These are phyloP conservation scores for Elgaria multicarinata DNA, from an alignment of 2,113 vertebrate species.

Conservation along the genomic window DNA sequence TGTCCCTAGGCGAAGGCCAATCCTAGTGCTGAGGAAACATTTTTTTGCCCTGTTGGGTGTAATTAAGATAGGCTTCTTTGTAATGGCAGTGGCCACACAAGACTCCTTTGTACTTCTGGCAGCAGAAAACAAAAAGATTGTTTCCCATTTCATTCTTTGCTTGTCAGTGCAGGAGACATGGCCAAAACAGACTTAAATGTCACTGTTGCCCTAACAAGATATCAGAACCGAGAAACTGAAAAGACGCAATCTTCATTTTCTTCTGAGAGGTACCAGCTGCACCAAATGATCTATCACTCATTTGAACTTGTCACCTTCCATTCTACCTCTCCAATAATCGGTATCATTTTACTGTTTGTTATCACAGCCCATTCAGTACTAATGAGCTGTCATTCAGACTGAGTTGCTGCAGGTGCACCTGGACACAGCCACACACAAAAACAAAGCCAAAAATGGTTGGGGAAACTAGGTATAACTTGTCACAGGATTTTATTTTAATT, in stretches of 20 bases:
- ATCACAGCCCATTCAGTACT: slow-evolving; percentile 20
- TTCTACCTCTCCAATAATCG: slow-evolving; percentile 53
- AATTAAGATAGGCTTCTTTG: neutral
- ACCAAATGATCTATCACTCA: slow-evolving; percentile 46
- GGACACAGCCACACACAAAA: neutral
- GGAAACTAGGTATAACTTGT: neutral
- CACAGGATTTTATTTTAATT: slow-evolving; percentile 60
- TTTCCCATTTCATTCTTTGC: neutral
- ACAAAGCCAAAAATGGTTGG: neutral
- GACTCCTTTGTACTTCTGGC: neutral
- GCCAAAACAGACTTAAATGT: neutral
- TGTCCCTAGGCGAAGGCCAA: accelerated
- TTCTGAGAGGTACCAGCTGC: neutral
- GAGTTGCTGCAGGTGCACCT: neutral
- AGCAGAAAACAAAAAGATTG: neutral
- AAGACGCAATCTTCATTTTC: slow-evolving; percentile 23
- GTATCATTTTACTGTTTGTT: slow-evolving; percentile 44
- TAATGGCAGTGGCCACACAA: neutral
- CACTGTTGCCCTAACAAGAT: neutral
- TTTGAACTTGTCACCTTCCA: slow-evolving; percentile 40
- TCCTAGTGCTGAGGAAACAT: neutral
- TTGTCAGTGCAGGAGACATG: neutral
- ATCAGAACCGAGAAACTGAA: slow-evolving; percentile 17
- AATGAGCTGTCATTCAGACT: slow-evolving; percentile 38
- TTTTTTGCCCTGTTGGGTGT: neutral